Evolutionary conservation across 2,888 invertebrate genomes (phyloP), one percentile per base, ranked within the genome.

Genomic region (Melanargia galathea): DNA sequence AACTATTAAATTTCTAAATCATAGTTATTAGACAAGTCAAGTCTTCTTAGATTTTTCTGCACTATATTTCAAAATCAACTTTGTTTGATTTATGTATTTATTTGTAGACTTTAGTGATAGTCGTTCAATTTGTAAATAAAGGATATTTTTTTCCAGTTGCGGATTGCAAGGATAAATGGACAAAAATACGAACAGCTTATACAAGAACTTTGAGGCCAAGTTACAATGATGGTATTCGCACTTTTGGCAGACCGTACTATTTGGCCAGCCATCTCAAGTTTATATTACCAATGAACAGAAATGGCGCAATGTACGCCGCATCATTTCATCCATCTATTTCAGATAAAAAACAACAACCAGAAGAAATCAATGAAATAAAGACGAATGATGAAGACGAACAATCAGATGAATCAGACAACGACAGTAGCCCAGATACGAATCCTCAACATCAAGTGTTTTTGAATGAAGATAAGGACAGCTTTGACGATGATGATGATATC

Each of bases 121-220:
- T n/a, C n/a, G n/a, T n/a, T n/a, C n/a, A n/a, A n/a, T n/a, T n/a
- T n/a, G n/a, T n/a, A n/a, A 6, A 7, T 30, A 6, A 30, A 3
- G 6, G 30, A 30, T 30, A 43, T 43, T 46, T 56, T 43, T 43
- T 56, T 59, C 22, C 26, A 59, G 59, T 59, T 51, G 49, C 38
- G 10, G 59, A 59, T 1, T 59, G 49, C 49, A 59, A 59, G 6
- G 59, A 59, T 0, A 59, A 59, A 51, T 59, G 59, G 59, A 59
- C 49, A 26, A 59, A 59, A 51, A 59, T 59, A 38, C 38, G 59
- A 6, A 59, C 48, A 40, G 59, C 59, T 18, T 59, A 59, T 18
- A 26, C 51, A 4, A 59, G 49, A 40, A 59, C 59, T 1, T 59
- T 59, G 26, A 59, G 48, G 40, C 59, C 59, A 35, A 18, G 22